Conservation (phyloP, 2,888 invertebrate species). For the Eupithecia exiguata region DNA sequence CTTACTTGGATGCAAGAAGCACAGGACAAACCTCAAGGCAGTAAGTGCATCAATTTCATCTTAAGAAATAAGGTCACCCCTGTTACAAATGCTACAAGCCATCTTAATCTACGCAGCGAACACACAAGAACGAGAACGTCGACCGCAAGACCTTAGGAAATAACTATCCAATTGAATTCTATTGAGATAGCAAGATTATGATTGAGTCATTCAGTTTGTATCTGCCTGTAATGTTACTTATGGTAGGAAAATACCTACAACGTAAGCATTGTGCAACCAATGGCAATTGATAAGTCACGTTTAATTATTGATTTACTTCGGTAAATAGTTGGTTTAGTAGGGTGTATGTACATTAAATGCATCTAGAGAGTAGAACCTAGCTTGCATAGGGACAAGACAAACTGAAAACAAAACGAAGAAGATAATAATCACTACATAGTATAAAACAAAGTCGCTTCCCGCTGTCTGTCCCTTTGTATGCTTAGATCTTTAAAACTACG, state of each 20-base stretch:
- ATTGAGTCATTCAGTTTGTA: not conserved
- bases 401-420: not conserved
- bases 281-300: not conserved
- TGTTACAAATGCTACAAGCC: not conserved
- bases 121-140: not conserved
- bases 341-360: not conserved
- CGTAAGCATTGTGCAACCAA: not conserved
- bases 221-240: not conserved
- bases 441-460: too few relatives aligned
- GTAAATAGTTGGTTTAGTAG: not conserved
- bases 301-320: not conserved
- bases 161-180: constrained; percentile 42
- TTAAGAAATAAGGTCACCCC: not conserved
- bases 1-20: not conserved
- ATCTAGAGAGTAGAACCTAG: not conserved
- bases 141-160: not conserved
- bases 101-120: not conserved
- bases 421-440: too few relatives aligned
- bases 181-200: constrained; percentile 29
- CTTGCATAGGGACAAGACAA: not conserved
- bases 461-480: too few relatives aligned
- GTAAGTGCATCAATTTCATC: not conserved
- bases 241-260: not conserved
- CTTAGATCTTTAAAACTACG: too few relatives aligned
- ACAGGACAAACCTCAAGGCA: not conserved